phyloP scores from a whole-genome alignment of 2,888 invertebrate genomes.

The Zele albiditarsus region DNA sequence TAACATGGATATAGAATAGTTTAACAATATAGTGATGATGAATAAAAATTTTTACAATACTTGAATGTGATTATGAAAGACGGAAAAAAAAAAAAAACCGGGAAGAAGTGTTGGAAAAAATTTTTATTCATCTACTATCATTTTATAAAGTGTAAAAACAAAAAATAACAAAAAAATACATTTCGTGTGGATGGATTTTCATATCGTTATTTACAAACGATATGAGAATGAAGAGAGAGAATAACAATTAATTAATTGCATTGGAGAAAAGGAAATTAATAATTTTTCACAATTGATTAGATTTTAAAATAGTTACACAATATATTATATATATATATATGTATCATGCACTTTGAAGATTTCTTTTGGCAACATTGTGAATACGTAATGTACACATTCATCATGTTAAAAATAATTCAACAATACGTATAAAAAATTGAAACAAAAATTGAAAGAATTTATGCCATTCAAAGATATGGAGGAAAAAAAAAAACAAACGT shows the following conservation, averaged over 20 bases:
- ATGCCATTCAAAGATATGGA: not conserved
- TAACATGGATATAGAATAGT: not conserved
- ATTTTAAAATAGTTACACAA: slow-evolving; percentile 32
- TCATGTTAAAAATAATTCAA: not conserved
- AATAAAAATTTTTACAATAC: slow-evolving; percentile 5
- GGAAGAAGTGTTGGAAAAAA: not conserved
- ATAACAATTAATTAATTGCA: not conserved
- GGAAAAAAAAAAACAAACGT: not conserved
- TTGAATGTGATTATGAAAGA: not conserved
- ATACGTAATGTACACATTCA: slow-evolving; percentile 1
- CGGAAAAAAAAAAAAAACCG: not conserved
- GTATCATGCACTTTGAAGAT: not conserved
- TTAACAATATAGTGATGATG: not conserved
- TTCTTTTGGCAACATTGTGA: not conserved
- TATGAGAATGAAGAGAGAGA: not conserved
- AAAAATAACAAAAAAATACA: not conserved
- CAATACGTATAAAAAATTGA: not conserved
- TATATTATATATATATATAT: not conserved
- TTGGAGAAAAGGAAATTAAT: not conserved
- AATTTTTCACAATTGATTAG: slow-evolving; percentile 29
- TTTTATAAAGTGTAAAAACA: not conserved
- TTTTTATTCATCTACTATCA: not conserved
- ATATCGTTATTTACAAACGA: not conserved
- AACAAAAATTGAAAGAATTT: not conserved
- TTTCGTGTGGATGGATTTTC: not conserved